Base-by-base conservation (phyloP, 2,888 invertebrate genomes). In the Macrosoma leucophasiata region DNA sequence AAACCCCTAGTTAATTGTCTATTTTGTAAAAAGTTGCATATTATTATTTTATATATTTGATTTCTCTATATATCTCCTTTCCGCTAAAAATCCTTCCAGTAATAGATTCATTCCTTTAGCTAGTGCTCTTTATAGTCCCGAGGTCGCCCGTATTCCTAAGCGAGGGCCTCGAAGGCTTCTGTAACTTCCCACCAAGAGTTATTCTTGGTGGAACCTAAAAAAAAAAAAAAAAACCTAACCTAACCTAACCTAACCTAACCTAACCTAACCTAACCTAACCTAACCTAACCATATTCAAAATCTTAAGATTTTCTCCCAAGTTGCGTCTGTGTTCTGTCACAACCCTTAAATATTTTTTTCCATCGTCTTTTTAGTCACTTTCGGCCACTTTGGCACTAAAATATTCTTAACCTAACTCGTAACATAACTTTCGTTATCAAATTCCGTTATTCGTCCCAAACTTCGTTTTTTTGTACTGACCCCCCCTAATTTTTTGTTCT, bases 401-500 rank as follows among this genome's bases (percentile, higher is more conserved):
- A 41, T 41, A 37, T 41, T 40, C 46, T 42, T 43, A 46, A 40
- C 46, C 42, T 37, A 46, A 37, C 43, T 7, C 17, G 44, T 44
- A 47, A 44, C 47, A 43, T 43, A 47, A 43, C 47, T 43, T 41
- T 43, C 41, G 43, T 40, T 38, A 47, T 40, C 43, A 41, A 38
- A 44, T 43, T 42, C 47, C 44, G 42, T 42, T 44, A 44, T 42
- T 44, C 41, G 43, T 44, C 47, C 42, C 37, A 43, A 43, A 33
- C 39, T 36, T 41, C 41, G 39, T 41, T 43, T 41, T 41, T 39
- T 39, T 34, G 39, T 39, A 33, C 44, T 33, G 33, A 39, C 39
- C 36, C 29, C 31, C 43, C 38, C 42, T 41, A 45, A 39, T 39
- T 43, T 36, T n/a, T n/a, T n/a, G n/a, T n/a, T n/a, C n/a, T n/a